phyloP scores from a whole-genome alignment of 2,113 vertebrate species.

The Psammodynastes pulverulentus region DNA sequence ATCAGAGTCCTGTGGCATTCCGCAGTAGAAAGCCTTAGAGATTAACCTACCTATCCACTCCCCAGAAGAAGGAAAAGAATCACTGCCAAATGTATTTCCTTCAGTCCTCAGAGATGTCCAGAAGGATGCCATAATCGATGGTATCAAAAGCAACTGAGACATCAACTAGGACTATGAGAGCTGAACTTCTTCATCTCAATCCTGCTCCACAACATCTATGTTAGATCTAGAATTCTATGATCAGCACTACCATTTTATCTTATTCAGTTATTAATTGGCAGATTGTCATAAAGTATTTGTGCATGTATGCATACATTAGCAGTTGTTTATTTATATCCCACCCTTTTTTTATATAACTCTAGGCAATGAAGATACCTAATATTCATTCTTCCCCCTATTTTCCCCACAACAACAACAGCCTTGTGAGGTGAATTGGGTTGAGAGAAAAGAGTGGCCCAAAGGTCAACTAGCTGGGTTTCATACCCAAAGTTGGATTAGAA shows the following conservation, averaged over 20 bases:
- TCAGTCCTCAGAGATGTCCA: background rate
- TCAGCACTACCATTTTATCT: background rate
- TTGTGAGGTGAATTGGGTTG: background rate
- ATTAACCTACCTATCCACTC: background rate
- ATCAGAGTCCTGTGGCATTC: background rate
- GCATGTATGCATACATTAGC: background rate
- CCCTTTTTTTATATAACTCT: background rate
- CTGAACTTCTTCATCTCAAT: background rate
- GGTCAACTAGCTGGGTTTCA: background rate
- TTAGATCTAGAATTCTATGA: background rate
- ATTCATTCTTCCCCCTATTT: background rate
- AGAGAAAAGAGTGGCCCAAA: background rate
- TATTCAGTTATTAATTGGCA: background rate
- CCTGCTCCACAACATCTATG: background rate
- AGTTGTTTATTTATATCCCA: background rate
- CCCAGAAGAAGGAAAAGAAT: background rate
- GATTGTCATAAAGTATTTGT: background rate
- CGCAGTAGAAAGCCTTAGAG: background rate
- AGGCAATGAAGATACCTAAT: background rate
- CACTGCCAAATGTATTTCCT: background rate
- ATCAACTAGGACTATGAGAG: background rate
- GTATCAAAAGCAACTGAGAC: background rate
- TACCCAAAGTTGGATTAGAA: background rate
- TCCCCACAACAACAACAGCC: background rate
- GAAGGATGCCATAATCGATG: background rate